Conservation (phyloP, 1,140 invertebrate genomes). For the Caenorhabditis elegans region WBcel235 BX284606.5:9019501-9020000, state of each 20-base stretch:
- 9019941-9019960: too few relatives aligned
- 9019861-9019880: constrained; percentile 38
- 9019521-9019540: too few relatives aligned
- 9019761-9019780: constrained; percentile 43
- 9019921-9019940: constrained; percentile 6
- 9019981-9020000: too few relatives aligned
- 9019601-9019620: neutral
- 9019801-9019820: too few relatives aligned
- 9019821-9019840: too few relatives aligned
- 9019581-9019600: neutral
- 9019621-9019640: neutral
- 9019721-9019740: constrained; percentile 13
- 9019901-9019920: constrained; percentile 35
- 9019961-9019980: too few relatives aligned
- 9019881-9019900: constrained; percentile 36
- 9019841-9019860: constrained; percentile 33
- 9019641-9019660: neutral
- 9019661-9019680: neutral
- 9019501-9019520: too few relatives aligned
- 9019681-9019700: neutral
- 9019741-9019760: constrained; percentile 40
- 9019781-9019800: constrained; percentile 29
- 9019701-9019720: constrained; percentile 2
- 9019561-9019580: neutral
- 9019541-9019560: neutral